These are phyloP conservation scores for Trididemnum miniatum DNA, from an alignment of 23 tunicate species.

Conservation along the genomic window DNA sequence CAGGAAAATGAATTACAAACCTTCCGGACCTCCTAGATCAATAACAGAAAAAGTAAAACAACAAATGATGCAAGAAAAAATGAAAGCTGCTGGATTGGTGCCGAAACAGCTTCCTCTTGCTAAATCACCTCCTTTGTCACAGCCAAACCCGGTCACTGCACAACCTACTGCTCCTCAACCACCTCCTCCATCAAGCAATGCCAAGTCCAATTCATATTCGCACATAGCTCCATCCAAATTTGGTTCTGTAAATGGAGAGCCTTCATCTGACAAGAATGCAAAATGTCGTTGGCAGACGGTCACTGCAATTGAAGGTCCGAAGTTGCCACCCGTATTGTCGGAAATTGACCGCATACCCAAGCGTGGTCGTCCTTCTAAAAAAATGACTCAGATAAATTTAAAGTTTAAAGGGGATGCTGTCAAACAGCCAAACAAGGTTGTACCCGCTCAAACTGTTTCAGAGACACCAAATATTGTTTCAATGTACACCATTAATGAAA, in stretches of 20 bases:
- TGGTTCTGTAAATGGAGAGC: background rate
- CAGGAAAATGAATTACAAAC: background rate
- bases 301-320: slow-evolving; percentile 90
- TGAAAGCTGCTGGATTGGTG: background rate
- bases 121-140: background rate
- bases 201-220: background rate
- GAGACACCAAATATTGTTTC: slow-evolving; percentile 54
- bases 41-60: slow-evolving; percentile 33
- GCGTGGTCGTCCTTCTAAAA: slow-evolving; percentile 92
- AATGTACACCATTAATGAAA: slow-evolving; percentile 82
- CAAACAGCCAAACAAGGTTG: background rate
- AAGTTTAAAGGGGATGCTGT: slow-evolving; percentile 53
- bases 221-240: slow-evolving; percentile 21
- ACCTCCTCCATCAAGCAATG: background rate
- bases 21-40: slow-evolving; percentile 14
- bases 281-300: slow-evolving; percentile 89
- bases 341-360: slow-evolving; percentile 91
- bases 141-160: background rate
- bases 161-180: background rate
- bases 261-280: background rate
- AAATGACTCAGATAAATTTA: slow-evolving; percentile 74
- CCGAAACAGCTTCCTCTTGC: background rate
- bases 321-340: slow-evolving; percentile 85
- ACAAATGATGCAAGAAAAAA: slow-evolving; percentile 3
- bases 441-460: background rate